Evolutionary conservation across 2,113 vertebrate genomes (phyloP).

Genomic region (Aspiorhynchus laticeps): DNA sequence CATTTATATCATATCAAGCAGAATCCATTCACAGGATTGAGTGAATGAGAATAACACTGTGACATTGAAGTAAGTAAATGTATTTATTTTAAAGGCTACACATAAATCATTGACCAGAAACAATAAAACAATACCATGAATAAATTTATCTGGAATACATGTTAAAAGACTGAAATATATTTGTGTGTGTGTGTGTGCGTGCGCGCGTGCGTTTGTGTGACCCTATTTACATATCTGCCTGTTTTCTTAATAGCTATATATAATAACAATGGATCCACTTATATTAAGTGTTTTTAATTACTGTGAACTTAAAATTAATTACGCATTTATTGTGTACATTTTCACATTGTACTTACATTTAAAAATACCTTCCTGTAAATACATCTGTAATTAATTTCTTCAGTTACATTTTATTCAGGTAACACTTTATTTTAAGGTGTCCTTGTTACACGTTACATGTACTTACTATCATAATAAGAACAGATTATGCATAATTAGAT

Average conservation of each 20-base stretch:
- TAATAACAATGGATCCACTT: not conserved
- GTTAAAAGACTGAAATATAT: too few species aligned
- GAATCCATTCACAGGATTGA: not conserved
- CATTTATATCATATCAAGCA: not conserved
- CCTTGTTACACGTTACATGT: too few species aligned
- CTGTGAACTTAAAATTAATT: not conserved
- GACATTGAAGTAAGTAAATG: not conserved
- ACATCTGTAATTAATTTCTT: not conserved
- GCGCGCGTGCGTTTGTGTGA: too few species aligned
- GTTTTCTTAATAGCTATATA: not conserved
- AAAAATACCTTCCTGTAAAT: not conserved
- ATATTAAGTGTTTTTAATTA: not conserved
- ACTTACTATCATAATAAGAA: too few species aligned
- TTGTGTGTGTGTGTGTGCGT: too few species aligned
- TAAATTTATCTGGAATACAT: not conserved
- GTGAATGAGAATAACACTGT: not conserved
- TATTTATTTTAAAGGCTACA: not conserved
- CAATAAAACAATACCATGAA: not conserved
- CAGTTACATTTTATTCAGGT: too few species aligned
- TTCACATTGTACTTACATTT: not conserved
- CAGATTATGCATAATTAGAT: too few species aligned
- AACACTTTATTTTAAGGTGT: too few species aligned
- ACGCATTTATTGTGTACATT: not conserved
- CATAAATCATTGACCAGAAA: not conserved
- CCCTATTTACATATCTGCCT: not conserved